Percentiles rank a stretch among this genome's conserved stretches.
Evolutionary conservation across 2,113 vertebrate species (phyloP).

Genomic region (Leptobrachium ailaonicum): DNA sequence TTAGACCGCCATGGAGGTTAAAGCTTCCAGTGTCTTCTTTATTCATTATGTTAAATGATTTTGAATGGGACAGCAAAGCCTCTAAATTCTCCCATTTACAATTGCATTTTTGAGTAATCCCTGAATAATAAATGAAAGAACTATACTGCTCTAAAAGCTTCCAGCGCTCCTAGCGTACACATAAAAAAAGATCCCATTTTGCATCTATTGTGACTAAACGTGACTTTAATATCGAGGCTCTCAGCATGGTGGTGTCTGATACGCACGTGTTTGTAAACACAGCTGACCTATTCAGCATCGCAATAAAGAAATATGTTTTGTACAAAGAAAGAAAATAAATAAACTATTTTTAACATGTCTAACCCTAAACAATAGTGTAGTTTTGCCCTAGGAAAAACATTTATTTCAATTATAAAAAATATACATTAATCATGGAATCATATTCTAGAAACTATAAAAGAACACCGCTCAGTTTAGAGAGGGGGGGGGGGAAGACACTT

Average conservation of each 20-base stretch:
- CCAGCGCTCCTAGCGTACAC: neutral
- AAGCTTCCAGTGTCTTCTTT: too few species aligned
- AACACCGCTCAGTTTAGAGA: constrained; percentile 47
- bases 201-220: neutral
- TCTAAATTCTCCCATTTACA: neutral
- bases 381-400: neutral
- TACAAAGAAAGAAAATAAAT: neutral
- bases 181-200: neutral
- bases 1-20: too few species aligned
- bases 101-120: neutral
- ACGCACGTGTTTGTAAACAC: constrained; percentile 25
- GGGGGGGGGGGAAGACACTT: constrained; percentile 27
- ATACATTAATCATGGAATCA: constrained; percentile 51
- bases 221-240: constrained; percentile 4
- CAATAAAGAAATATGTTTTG: neutral
- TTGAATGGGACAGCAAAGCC: neutral
- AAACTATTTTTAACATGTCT: neutral
- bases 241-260: neutral
- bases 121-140: neutral
- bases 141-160: neutral
- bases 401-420: constrained; percentile 31
- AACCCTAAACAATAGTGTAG: constrained; percentile 28
- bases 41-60: too few species aligned
- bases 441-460: constrained; percentile 37
- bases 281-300: neutral